Evolutionary conservation across 2,113 vertebrate genomes (phyloP).

Genomic region (Sander vitreus): DNA sequence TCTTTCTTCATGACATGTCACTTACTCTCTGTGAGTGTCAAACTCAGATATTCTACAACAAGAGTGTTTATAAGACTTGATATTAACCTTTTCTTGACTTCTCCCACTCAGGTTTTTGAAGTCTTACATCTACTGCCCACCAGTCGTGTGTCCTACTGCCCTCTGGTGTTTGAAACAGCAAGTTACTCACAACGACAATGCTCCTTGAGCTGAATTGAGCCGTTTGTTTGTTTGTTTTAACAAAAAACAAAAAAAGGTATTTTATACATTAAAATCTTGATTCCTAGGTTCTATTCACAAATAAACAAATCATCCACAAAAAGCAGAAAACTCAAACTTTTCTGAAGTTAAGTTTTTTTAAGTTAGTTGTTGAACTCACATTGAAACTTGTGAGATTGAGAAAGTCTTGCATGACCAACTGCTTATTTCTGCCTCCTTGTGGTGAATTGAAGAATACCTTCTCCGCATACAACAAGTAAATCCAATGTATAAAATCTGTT

Average conservation of each 20-base stretch:
- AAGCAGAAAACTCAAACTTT: neutral
- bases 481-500: too few relatives aligned
- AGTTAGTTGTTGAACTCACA: neutral
- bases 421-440: slow-evolving; percentile 23
- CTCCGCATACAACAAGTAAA: neutral
- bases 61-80: neutral
- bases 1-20: neutral
- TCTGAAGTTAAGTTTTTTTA: neutral
- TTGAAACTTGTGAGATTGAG: neutral
- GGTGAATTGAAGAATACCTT: neutral
- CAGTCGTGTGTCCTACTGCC: slow-evolving; percentile 42
- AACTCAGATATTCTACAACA: neutral
- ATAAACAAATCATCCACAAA: neutral
- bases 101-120: neutral
- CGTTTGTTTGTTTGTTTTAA: neutral
- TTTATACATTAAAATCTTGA: neutral
- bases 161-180: slow-evolving; percentile 35
- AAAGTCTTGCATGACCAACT: neutral
- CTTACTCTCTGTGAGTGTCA: slow-evolving; percentile 6
- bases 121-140: neutral
- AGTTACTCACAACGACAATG: neutral
- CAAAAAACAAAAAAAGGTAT: neutral
- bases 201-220: neutral
- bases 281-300: neutral
- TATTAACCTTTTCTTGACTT: neutral